Evolutionary conservation across 2,888 invertebrate genomes (phyloP).

Genomic region (Zeuzera pyrina): DNA sequence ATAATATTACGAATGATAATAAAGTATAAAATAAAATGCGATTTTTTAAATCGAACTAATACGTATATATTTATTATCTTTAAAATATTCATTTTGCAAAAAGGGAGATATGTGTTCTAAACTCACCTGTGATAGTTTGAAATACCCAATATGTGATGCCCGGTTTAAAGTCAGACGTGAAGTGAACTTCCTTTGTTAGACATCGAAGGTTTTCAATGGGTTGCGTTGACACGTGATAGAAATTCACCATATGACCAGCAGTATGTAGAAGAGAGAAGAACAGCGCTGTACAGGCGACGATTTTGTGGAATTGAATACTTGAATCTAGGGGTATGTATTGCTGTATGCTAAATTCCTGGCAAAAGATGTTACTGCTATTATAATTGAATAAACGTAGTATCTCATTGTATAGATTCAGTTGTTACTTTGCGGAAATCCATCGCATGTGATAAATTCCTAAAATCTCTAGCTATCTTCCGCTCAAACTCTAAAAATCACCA

Average conservation of each 20-base stretch:
- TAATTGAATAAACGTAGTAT: no score
- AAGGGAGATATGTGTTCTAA: slow-evolving; percentile 2
- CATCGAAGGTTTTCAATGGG: slow-evolving; percentile 93
- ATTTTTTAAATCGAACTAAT: no score
- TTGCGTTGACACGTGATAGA: slow-evolving; percentile 97
- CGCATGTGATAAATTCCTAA: no score
- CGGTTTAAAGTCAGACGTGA: slow-evolving; percentile 94
- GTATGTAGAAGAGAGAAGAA: slow-evolving; percentile 95
- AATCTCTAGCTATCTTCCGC: no score
- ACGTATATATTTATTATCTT: no score
- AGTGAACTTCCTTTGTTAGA: slow-evolving; percentile 93
- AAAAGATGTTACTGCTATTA: no score
- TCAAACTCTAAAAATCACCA: no score
- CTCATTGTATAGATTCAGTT: no score
- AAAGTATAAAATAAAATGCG: no score
- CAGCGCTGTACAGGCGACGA: slow-evolving; percentile 94
- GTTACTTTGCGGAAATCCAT: no score
- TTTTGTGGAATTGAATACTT: slow-evolving; percentile 97
- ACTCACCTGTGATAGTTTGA: slow-evolving; percentile 90
- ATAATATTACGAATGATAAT: no score
- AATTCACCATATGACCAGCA: slow-evolving; percentile 96
- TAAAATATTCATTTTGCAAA: no score
- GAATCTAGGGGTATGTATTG: slow-evolving; percentile 96
- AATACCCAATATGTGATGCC: slow-evolving; percentile 97
- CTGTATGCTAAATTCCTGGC: slow-evolving; percentile 88